Percentiles rank a stretch among this genome's conserved stretches.
Conservation (phyloP, 2,888 invertebrate genomes). For the Notodromas monacha region DNA sequence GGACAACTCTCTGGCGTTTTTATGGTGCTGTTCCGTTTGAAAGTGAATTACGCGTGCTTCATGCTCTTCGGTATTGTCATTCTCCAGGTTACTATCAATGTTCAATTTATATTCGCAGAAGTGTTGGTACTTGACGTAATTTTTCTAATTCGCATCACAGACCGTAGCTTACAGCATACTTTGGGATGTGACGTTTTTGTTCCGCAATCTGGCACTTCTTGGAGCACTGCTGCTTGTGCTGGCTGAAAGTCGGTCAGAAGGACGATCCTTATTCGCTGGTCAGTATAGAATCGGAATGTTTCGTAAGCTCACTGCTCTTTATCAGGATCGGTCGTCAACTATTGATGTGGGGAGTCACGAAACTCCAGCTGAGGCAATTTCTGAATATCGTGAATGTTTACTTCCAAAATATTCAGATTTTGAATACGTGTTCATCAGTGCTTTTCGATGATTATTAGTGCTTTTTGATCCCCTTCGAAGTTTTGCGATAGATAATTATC, state of each 20-base stretch:
- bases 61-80: constrained; percentile 78
- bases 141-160: constrained; percentile 20
- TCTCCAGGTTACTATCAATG: constrained; percentile 35
- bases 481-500: no score
- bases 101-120: no score
- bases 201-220: constrained; percentile 78
- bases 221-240: constrained; percentile 81
- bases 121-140: background rate
- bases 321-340: no score
- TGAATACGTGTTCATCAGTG: no score
- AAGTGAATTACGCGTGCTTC: constrained; percentile 67
- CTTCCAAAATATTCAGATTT: no score
- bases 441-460: no score
- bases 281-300: no score
- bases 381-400: no score
- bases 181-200: constrained; percentile 87
- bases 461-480: no score
- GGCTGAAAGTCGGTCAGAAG: constrained; percentile 81
- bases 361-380: no score
- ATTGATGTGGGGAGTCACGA: no score
- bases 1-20: constrained; percentile 86
- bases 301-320: no score
- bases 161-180: constrained; percentile 83
- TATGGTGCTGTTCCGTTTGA: constrained; percentile 70
- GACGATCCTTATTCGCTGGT: constrained; percentile 84